Evolutionary conservation across 2,113 vertebrate genomes (phyloP), one percentile per base, ranked within the genome.

Genomic region (Psilopsiagon aymara): DNA sequence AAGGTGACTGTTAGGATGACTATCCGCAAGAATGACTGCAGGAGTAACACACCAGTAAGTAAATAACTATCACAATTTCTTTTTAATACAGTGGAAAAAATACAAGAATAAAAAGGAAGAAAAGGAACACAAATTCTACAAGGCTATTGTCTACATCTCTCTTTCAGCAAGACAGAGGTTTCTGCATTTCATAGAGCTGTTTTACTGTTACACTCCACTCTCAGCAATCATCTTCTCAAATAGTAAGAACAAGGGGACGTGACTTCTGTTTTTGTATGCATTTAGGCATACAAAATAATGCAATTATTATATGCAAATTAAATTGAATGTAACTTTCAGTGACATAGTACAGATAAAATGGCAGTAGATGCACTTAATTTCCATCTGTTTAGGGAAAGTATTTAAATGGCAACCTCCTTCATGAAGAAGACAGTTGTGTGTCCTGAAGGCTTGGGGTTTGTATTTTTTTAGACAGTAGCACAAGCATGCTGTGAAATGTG

Each of bases 1-100:
- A 99, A 99, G 95, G 99, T 99, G 97, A 99, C 99, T 4, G 99
- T 99, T 81, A 98, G 99, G 92, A 99, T 99, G 99, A 99, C 99
- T 17, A 99, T 99, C 96, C 98, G 99, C 94, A 99, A 99, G 97
- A 99, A 99, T 2, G 99, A 99, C 95, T 99, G 99, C 94, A 98
- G 99, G 94, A 99, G 99, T 97, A 99, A 99, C 98, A 99, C 98
- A 46, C 99, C 99, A 17, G 99, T 99, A 96, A 94, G 98, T 98
- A 73, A 53, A 82, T 2, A 67, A 20, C 23, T 19, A 41, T 9
- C 1, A 18, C 1, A 1, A 9, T 75, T 84, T 57, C 9, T 76
- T 76, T 76, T 62, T 20, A 33, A 4, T 8, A 55, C 13, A 47
- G 37, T 13, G 7, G 14, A 35, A 70, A 71, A 78, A 71, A 13